A percentile compares a stretch with the other conserved stretches of the same genome.
Conservation (phyloP, 2,113 vertebrate genomes). For the Ammodramus savannarum region DNA sequence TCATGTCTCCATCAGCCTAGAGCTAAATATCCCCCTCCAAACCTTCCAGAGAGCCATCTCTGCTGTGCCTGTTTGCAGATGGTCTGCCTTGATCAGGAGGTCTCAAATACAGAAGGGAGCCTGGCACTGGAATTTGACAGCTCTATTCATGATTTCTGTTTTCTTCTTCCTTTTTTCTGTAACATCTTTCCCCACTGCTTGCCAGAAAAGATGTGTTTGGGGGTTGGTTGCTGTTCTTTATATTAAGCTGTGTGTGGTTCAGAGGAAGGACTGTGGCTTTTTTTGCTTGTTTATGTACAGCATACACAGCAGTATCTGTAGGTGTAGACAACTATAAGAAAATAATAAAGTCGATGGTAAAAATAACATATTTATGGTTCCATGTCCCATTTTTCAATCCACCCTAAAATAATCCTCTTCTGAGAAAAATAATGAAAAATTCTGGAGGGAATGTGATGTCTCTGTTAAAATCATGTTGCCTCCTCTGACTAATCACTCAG, state of each 20-base stretch:
- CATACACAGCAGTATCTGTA: background rate
- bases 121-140: background rate
- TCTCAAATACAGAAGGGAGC: background rate
- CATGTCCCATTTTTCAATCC: background rate
- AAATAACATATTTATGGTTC: background rate
- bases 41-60: background rate
- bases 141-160: background rate
- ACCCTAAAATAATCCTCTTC: background rate
- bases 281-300: background rate
- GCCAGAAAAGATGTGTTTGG: background rate
- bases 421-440: background rate
- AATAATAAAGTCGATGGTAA: background rate
- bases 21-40: background rate
- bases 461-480: background rate
- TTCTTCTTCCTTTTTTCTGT: background rate
- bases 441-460: background rate
- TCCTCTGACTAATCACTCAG: background rate
- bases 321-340: background rate
- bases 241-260: background rate
- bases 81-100: background rate
- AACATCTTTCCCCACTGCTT: background rate
- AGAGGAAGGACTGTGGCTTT: background rate
- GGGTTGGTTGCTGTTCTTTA: background rate
- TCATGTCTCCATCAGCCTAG: background rate
- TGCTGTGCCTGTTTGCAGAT: background rate